Percentiles rank a stretch among this genome's conserved stretches.
These are phyloP conservation scores for Odontothrips loti DNA, from an alignment of 2,888 invertebrate species.

Conservation along the genomic window DNA sequence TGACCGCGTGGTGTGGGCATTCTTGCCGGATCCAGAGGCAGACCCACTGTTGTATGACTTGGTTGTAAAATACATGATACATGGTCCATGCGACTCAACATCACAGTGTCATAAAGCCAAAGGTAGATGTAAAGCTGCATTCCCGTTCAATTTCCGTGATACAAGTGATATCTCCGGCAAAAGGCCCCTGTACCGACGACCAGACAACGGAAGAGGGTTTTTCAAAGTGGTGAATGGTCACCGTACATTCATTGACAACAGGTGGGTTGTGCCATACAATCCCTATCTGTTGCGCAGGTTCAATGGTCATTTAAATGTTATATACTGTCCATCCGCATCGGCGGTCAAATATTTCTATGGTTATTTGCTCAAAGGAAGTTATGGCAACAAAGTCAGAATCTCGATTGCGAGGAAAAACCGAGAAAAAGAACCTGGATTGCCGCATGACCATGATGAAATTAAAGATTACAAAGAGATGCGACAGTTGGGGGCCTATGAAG, in stretches of 20 bases:
- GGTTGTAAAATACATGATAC: neutral
- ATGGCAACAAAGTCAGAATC: neutral
- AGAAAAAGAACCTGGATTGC: neutral
- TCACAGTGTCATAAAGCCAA: neutral
- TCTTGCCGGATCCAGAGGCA: neutral
- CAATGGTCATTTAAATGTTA: conserved; percentile 38
- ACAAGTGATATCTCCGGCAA: neutral
- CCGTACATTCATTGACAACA: conserved; percentile 34
- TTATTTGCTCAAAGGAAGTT: neutral
- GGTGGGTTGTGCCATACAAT: conserved; percentile 38
- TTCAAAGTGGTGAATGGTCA: neutral
- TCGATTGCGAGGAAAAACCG: neutral
- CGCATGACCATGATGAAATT: neutral
- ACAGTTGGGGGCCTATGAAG: neutral
- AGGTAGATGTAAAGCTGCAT: neutral
- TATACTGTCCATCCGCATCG: neutral
- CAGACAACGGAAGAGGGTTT: neutral
- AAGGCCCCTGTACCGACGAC: neutral
- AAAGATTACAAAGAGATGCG: neutral
- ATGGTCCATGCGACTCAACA: neutral
- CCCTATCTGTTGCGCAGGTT: conserved; percentile 35
- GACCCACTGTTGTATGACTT: neutral
- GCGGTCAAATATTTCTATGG: neutral
- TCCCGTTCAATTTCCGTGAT: neutral
- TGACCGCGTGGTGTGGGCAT: no score